Conservation (phyloP, 35 echinoderm and acorn worm species). For the Chiridota heheva region DNA sequence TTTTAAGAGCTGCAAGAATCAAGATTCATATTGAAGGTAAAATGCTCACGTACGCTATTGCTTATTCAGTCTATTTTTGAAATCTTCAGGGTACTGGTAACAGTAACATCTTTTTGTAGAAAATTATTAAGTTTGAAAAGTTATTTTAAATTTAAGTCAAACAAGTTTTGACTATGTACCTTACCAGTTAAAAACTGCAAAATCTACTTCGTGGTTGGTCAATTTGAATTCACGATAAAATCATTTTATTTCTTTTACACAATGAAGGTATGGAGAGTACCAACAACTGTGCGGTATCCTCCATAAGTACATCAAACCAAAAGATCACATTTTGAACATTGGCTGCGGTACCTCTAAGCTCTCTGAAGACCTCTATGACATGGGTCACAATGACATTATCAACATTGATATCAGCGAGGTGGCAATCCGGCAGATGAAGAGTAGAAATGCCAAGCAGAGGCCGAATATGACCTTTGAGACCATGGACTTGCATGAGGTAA, state of each 20-base stretch:
- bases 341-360: constrained; percentile 69
- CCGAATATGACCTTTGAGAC: constrained; percentile 68
- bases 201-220: not conserved
- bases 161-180: not conserved
- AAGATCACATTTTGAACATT: constrained; percentile 56
- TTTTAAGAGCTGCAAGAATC: no score
- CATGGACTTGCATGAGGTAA: constrained; percentile 80
- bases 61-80: no score
- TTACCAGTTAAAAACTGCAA: not conserved
- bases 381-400: constrained; percentile 64
- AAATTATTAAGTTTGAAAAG: no score
- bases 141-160: not conserved
- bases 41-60: no score
- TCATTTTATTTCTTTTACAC: not conserved
- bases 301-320: constrained; percentile 75
- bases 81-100: no score
- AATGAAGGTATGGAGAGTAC: constrained; percentile 85
- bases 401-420: constrained; percentile 67
- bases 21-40: no score
- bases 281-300: constrained; percentile 60
- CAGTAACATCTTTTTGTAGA: no score
- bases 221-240: not conserved
- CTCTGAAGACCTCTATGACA: constrained; percentile 84
- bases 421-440: constrained; percentile 68
- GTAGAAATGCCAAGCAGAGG: constrained; percentile 53